Evolutionary conservation across 2,888 invertebrate species (phyloP).

Genomic region (Zele albiditarsus): DNA sequence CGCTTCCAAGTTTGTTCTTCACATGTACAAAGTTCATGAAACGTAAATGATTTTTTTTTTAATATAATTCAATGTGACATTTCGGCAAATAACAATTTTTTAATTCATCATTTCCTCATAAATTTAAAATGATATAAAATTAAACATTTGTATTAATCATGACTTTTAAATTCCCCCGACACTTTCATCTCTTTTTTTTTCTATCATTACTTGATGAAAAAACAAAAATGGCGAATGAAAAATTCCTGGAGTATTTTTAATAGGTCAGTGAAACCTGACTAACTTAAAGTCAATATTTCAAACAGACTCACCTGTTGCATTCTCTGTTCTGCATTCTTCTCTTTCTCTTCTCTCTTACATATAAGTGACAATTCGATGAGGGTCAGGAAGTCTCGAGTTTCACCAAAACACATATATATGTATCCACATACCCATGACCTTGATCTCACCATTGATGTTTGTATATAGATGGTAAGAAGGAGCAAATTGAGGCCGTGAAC

Average conservation of each 20-base stretch:
- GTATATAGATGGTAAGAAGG: slow-evolving; percentile 64
- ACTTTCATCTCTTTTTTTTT: not conserved
- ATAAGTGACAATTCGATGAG: slow-evolving; percentile 44
- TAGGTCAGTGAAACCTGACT: slow-evolving; percentile 59
- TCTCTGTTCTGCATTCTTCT: slow-evolving; percentile 19
- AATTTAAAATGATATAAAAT: not conserved
- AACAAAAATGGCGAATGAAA: slow-evolving; percentile 43
- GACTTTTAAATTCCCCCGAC: not conserved
- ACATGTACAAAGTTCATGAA: not conserved
- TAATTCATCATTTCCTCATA: not conserved
- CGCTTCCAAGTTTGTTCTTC: no score
- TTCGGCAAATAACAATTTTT: not conserved
- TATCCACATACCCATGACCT: slow-evolving; percentile 36
- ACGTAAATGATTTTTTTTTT: not conserved
- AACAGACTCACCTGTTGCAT: slow-evolving; percentile 43
- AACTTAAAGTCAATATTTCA: slow-evolving; percentile 30
- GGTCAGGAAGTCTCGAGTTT: slow-evolving; percentile 54
- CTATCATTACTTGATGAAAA: not conserved
- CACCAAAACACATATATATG: slow-evolving; percentile 41
- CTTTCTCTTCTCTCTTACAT: slow-evolving; percentile 17
- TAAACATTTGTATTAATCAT: not conserved
- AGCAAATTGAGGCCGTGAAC: slow-evolving; percentile 82
- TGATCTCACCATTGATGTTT: slow-evolving; percentile 49
- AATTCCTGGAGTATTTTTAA: slow-evolving; percentile 39
- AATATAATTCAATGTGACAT: not conserved